phyloP scores from a whole-genome alignment of 2,113 vertebrate species.

The Gymnobelideus leadbeateri region DNA sequence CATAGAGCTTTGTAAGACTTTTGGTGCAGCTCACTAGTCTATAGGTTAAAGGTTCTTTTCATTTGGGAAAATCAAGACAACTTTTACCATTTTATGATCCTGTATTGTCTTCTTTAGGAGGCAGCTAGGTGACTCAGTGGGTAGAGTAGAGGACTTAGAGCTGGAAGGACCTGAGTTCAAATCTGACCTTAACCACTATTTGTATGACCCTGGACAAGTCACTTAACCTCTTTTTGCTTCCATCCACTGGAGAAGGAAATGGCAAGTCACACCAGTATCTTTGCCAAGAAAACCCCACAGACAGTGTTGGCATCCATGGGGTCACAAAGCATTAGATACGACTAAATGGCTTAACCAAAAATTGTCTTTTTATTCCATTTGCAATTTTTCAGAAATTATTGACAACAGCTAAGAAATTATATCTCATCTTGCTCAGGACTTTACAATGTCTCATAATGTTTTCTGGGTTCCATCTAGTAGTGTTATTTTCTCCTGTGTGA shows the following conservation, averaged over 20 bases:
- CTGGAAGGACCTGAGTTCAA: neutral
- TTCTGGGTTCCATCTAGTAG: neutral
- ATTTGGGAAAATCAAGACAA: neutral
- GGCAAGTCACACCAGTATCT: neutral
- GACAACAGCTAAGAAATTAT: neutral
- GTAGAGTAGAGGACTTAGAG: neutral
- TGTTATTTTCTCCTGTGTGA: neutral
- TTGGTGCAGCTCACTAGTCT: neutral
- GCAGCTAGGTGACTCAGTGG: neutral
- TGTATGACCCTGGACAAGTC: neutral
- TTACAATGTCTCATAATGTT: neutral
- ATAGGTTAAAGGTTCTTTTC: neutral
- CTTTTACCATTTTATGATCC: neutral
- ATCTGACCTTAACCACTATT: neutral
- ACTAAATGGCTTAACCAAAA: neutral
- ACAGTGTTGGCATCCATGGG: too few species aligned
- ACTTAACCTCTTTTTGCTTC: neutral
- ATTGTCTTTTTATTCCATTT: neutral
- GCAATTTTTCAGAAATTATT: neutral
- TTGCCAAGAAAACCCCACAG: neutral
- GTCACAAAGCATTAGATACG: neutral
- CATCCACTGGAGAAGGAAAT: neutral
- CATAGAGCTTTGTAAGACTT: neutral
- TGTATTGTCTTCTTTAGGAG: neutral
- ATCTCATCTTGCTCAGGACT: neutral